Percentiles rank a stretch among this genome's conserved stretches.
phyloP scores from a whole-genome alignment of 2,113 vertebrate genomes.

The Barbus barbus region DNA sequence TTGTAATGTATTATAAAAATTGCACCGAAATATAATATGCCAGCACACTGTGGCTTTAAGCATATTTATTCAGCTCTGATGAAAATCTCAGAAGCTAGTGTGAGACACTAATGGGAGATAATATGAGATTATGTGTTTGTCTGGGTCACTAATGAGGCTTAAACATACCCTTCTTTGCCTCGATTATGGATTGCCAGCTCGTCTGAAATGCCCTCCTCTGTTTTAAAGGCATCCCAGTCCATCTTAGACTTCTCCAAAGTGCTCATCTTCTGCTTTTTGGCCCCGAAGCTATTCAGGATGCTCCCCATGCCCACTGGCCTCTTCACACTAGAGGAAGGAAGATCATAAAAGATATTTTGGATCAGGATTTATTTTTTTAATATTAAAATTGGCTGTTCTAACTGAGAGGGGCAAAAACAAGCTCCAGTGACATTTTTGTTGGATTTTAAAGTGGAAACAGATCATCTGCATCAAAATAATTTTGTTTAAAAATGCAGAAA shows the following conservation, averaged over 20 bases:
- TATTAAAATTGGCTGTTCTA: neutral
- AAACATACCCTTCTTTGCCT: conserved; percentile 92
- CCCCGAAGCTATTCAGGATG: conserved; percentile 83
- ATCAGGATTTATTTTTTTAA: neutral
- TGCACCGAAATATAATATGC: neutral
- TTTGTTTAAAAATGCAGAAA: too few relatives aligned
- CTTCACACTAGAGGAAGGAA: conserved; percentile 67
- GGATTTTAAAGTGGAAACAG: too few relatives aligned
- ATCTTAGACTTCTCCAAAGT: conserved; percentile 96
- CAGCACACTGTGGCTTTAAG: neutral
- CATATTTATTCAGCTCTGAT: conserved; percentile 38
- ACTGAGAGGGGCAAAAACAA: neutral
- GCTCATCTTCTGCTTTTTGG: conserved; percentile 96
- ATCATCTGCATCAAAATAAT: too few relatives aligned
- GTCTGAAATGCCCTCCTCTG: conserved; percentile 92
- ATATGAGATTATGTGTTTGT: too few relatives aligned
- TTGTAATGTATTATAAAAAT: neutral
- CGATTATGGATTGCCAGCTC: conserved; percentile 95
- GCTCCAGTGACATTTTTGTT: too few relatives aligned
- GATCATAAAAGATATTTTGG: neutral
- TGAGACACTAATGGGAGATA: too few relatives aligned
- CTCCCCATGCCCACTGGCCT: conserved; percentile 81
- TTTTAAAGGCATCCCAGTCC: conserved; percentile 98
- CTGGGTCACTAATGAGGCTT: conserved; percentile 35
- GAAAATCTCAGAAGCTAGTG: conserved; percentile 29